Evolutionary conservation across 2,113 vertebrate species (phyloP).

Genomic region (Spilogale gracilis): DNA sequence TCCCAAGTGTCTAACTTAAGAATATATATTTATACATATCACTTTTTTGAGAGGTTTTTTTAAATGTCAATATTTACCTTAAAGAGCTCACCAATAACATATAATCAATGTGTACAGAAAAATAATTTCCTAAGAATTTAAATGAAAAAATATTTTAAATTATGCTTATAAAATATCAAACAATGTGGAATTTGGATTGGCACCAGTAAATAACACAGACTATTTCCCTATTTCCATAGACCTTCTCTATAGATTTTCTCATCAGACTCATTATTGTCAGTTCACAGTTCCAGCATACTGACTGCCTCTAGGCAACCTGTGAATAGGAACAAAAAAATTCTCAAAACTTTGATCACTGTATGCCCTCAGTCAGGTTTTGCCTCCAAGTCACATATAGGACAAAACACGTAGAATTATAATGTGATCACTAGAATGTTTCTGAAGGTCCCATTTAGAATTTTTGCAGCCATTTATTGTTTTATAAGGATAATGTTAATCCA

Average conservation of each 20-base stretch:
- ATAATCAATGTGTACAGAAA: background rate
- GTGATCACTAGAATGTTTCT: conserved; percentile 22
- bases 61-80: background rate
- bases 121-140: conserved; percentile 3
- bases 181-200: background rate
- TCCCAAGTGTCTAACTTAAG: conserved; percentile 17
- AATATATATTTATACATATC: background rate
- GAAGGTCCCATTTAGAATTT: conserved; percentile 6
- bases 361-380: background rate
- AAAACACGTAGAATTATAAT: background rate
- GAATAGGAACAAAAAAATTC: background rate
- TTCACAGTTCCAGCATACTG: background rate
- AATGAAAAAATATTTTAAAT: conserved; percentile 7
- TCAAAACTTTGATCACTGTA: background rate
- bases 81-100: background rate
- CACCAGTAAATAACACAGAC: background rate
- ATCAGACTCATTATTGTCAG: background rate
- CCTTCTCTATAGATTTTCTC: conserved; percentile 45
- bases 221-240: background rate
- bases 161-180: background rate
- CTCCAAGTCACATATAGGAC: background rate
- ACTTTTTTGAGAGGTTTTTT: background rate
- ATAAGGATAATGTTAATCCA: conserved; percentile 24
- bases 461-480: conserved; percentile 46
- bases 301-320: background rate